Evolutionary conservation across 2,113 vertebrate genomes (phyloP).

Genomic region (Mormoops blainvillei): DNA sequence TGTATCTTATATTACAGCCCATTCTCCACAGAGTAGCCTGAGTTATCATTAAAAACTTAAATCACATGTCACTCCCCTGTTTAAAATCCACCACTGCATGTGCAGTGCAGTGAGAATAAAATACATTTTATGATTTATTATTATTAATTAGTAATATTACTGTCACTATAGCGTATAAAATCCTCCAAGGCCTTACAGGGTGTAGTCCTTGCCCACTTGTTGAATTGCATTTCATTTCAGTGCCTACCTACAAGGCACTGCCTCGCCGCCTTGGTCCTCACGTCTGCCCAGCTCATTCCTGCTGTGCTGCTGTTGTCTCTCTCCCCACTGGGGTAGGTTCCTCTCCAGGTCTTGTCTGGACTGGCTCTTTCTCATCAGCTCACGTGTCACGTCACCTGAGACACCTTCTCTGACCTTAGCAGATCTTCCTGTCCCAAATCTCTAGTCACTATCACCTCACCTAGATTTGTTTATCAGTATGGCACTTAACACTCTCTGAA

Average conservation of each 20-base stretch:
- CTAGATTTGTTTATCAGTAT: background rate
- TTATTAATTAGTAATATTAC: background rate
- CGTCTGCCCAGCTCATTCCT: background rate
- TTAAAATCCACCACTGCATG: background rate
- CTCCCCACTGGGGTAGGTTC: background rate
- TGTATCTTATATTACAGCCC: background rate
- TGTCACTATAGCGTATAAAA: background rate
- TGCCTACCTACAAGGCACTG: background rate
- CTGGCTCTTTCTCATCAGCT: background rate
- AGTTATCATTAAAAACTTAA: background rate
- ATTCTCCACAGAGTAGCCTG: background rate
- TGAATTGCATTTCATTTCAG: background rate
- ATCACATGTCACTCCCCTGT: too few relatives aligned
- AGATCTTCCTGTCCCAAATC: background rate
- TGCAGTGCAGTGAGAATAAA: background rate
- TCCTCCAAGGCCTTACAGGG: background rate
- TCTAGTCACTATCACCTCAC: background rate
- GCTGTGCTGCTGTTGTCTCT: background rate
- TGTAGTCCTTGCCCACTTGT: background rate
- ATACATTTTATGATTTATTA: background rate
- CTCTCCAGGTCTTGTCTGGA: too few relatives aligned
- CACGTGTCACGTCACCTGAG: background rate
- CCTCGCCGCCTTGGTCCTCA: fast-evolving
- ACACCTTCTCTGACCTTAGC: background rate
- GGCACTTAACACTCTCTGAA: background rate